Percentiles rank a stretch among this genome's conserved stretches.
Evolutionary conservation across 1,140 invertebrate species (phyloP).

Genomic region (Bilobella aurantiaca): DNA sequence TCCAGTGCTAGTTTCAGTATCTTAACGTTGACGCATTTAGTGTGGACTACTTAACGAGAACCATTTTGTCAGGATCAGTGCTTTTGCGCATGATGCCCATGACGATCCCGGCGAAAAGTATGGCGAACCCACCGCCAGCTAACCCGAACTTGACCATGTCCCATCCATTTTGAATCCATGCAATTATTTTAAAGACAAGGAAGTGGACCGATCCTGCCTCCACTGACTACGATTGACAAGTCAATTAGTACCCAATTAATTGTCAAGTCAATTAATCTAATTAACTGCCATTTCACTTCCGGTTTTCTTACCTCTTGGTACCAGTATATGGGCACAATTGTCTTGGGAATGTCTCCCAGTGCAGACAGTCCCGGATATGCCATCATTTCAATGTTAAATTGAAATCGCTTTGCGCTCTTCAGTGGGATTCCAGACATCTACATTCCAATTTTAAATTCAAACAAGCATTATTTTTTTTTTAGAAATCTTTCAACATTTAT

Average conservation of each 20-base stretch:
- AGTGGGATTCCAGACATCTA: constrained; percentile 31
- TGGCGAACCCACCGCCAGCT: constrained; percentile 5
- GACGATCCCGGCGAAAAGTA: constrained; percentile 22
- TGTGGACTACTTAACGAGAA: neutral
- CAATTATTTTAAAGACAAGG: constrained; percentile 8
- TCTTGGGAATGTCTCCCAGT: constrained; percentile 19
- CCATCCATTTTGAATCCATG: constrained; percentile 11
- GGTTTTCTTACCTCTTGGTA: constrained; percentile 20
- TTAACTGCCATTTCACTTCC: neutral
- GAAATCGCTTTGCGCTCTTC: constrained; percentile 19
- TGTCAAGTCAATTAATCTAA: too few relatives aligned
- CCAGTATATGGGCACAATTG: constrained; percentile 24
- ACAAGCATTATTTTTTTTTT: too few relatives aligned
- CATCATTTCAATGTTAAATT: constrained; percentile 19
- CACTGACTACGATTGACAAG: neutral
- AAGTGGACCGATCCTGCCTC: neutral
- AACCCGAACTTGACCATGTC: constrained; percentile 23
- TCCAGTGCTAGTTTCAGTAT: too few relatives aligned
- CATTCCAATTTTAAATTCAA: too few relatives aligned
- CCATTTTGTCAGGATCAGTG: constrained; percentile 22
- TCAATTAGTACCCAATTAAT: too few relatives aligned
- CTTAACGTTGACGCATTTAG: too few relatives aligned
- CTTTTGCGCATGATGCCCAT: constrained; percentile 19
- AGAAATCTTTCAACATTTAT: too few relatives aligned
- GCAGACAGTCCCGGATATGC: constrained; percentile 20